Conservation (phyloP, 2,113 vertebrate genomes). For the Sinocyclocheilus rhinocerous region DNA sequence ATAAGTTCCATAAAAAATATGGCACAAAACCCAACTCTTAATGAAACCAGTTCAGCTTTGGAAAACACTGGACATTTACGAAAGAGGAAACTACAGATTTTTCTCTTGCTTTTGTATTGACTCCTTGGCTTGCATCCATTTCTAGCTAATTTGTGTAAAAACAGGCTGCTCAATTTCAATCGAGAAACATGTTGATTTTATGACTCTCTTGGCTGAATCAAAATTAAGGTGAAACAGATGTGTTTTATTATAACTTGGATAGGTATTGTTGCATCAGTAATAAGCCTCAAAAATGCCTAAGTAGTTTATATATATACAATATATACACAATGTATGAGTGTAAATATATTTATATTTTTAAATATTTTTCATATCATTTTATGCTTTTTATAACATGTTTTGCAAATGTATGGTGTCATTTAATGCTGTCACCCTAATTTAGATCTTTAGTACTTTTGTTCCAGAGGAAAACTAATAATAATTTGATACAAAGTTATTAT, state of each 20-base stretch:
- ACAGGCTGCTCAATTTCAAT: constrained; percentile 61
- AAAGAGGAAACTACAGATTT: not conserved
- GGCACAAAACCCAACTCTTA: not conserved
- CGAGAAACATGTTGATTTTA: constrained; percentile 60
- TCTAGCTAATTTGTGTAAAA: constrained; percentile 61
- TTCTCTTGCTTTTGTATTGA: constrained; percentile 43
- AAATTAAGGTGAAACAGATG: constrained; percentile 44
- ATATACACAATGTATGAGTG: no score
- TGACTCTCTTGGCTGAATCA: constrained; percentile 52
- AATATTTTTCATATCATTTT: no score
- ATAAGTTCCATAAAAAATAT: not conserved
- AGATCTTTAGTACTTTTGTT: not conserved
- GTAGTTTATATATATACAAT: no score
- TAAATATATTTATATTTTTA: no score
- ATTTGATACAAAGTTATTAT: not conserved
- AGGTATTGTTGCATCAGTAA: constrained; percentile 44
- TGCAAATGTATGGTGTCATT: not conserved
- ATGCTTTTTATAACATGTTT: not conserved
- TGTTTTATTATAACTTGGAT: constrained; percentile 53
- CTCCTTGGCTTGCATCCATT: constrained; percentile 59
- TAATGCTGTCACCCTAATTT: not conserved
- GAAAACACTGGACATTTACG: constrained; percentile 22
- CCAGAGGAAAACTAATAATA: not conserved
- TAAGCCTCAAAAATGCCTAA: constrained; percentile 23
- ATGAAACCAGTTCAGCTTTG: not conserved